Evolutionary conservation across 2,797 vertebrate genomes (phyloP), one percentile per base, ranked within the genome.

Genomic region (Epinephelus coioides): DNA sequence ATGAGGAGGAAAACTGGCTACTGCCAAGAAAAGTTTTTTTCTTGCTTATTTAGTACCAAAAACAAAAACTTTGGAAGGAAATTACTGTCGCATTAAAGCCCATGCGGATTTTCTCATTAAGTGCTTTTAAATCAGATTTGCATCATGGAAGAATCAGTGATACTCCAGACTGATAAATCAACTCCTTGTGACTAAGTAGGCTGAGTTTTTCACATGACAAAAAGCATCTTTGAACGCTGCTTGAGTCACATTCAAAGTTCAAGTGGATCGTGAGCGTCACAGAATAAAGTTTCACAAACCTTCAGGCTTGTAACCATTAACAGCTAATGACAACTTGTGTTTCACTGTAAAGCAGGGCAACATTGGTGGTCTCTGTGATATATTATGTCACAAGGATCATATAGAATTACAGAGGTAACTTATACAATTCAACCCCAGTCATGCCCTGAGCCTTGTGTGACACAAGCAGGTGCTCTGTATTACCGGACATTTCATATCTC

Each of bases 331-430:
- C 82, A 83, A 63, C 75, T 85, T 73, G 43, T 78, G 73, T 81
- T 80, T 70, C 51, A 76, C 74, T 70, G 50, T 78, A 59, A 83
- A 82, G 82, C 85, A 78, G 66, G 70, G 60, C 85, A 76, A 62
- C 77, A 76, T 44, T 55, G 88, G 85, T 87, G 91, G 89, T 89
- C 87, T 85, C 79, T 59, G 74, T 76, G 78, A 79, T 59, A 78
- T 83, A 59, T 76, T 43, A 75, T 86, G 88, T 90, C 78, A 79
- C 78, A n/a, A 56, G 86, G 85, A 91, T 90, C 88, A 83, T 85
- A 86, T 88, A 83, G 82, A 76, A 91, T 88, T 73, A 86, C 89
- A 84, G 83, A 88, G 86, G 91, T 84, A 70, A 81, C 68, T 81
- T 75, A 72, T 62, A 65, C 73, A 84, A 79, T 70, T 82, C 82